Percentiles rank a stretch among this genome's conserved stretches.
These are phyloP conservation scores for Phymorhynchus buccinoides DNA, from an alignment of 1,140 invertebrate species.

Conservation along the genomic window DNA sequence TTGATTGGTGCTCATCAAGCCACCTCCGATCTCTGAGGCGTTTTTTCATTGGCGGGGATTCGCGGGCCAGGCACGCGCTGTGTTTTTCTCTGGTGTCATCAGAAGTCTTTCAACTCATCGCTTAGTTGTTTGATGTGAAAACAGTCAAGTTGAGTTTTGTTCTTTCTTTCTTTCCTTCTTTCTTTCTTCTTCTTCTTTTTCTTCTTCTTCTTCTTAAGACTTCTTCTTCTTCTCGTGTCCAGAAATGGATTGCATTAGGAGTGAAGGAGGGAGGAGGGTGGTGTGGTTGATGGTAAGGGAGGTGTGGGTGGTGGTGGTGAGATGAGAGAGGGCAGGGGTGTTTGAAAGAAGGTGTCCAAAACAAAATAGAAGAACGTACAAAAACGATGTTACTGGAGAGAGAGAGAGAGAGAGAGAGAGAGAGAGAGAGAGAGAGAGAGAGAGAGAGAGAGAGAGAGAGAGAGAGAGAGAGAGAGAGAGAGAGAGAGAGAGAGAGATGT, in stretches of 20 bases:
- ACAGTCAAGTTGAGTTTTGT: slow-evolving; percentile 20
- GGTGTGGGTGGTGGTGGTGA: no score
- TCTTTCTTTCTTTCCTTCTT: background rate
- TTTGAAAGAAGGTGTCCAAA: background rate
- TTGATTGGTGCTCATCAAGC: slow-evolving; percentile 29
- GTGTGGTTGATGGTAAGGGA: background rate
- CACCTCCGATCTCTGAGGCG: slow-evolving; percentile 17
- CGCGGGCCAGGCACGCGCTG: slow-evolving; percentile 4
- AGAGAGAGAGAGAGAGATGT: slow-evolving; percentile 3
- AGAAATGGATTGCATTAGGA: slow-evolving; percentile 10
- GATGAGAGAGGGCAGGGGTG: background rate
- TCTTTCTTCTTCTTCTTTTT: background rate
- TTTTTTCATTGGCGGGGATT: slow-evolving; percentile 28
- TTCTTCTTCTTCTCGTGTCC: background rate
- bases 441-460: background rate
- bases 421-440: background rate
- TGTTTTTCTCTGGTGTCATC: slow-evolving; percentile 32
- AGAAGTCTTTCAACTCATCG: slow-evolving; percentile 15
- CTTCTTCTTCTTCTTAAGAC: background rate
- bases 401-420: slow-evolving; percentile 8
- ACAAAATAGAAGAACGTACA: background rate
- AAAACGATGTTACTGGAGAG: background rate
- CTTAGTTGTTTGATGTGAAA: slow-evolving; percentile 24
- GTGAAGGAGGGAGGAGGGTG: background rate
- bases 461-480: background rate